Evolutionary conservation across 2,888 invertebrate genomes (phyloP).

Genomic region (Hydrotaea diabolus): DNA sequence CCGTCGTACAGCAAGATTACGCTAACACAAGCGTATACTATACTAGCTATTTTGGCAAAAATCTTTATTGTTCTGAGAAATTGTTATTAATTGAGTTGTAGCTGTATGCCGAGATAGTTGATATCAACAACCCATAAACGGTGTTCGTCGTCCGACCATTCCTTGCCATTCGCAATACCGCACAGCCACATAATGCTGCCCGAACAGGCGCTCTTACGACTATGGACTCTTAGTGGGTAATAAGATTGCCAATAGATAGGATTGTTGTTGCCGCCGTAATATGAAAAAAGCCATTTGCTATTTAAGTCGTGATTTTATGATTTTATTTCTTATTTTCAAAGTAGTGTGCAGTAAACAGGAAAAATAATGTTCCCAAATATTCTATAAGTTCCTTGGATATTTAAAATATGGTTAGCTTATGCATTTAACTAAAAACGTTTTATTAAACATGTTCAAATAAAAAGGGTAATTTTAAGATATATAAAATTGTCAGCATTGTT

Average conservation of each 20-base stretch:
- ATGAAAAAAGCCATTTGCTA: slow-evolving; percentile 55
- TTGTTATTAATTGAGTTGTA: slow-evolving; percentile 81
- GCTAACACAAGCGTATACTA: background rate
- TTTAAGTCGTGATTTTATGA: slow-evolving; percentile 64
- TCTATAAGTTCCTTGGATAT: too few relatives aligned
- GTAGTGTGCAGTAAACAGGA: too few relatives aligned
- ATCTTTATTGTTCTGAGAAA: slow-evolving; percentile 78
- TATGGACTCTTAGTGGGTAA: slow-evolving; percentile 42
- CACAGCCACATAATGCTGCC: too few relatives aligned
- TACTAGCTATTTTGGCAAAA: slow-evolving; percentile 42
- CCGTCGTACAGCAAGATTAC: background rate
- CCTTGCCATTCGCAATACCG: too few relatives aligned
- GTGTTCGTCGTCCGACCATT: too few relatives aligned
- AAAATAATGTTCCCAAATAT: too few relatives aligned
- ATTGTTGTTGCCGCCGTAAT: slow-evolving; percentile 45
- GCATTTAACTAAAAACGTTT: too few relatives aligned
- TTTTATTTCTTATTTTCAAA: slow-evolving; percentile 48
- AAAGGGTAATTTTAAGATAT: too few relatives aligned
- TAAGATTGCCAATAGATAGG: slow-evolving; percentile 34
- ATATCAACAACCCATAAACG: slow-evolving; percentile 67
- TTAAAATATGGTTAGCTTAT: too few relatives aligned
- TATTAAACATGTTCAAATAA: too few relatives aligned
- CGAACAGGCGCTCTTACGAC: slow-evolving; percentile 1
- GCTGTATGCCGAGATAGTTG: slow-evolving; percentile 67
- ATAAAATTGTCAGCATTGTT: too few relatives aligned